Evolutionary conservation across 2,113 vertebrate species (phyloP), one percentile per base, ranked within the genome.

Genomic region (Cairina moschata): DNA sequence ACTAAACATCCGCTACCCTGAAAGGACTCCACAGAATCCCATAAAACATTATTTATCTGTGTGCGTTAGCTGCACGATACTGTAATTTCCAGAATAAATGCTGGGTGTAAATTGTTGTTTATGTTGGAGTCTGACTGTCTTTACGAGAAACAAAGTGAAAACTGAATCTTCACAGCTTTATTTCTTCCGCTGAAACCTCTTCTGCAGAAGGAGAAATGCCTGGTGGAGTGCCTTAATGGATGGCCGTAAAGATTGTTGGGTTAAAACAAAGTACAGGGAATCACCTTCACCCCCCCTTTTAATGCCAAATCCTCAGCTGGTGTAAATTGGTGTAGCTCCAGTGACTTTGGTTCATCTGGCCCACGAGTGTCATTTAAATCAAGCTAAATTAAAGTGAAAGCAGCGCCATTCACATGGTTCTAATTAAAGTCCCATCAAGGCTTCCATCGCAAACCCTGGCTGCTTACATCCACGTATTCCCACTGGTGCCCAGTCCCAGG

Each of bases 61-160:
- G 95, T 67, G 97, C 97, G 97, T 93, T 97, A 98, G 97, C 98
- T 34, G 97, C 98, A 98, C 98, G 98, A 97, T 97, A 97, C 97
- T 98, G 98, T 98, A 96, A 96, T 98, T 98, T 98, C 98, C 98
- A 98, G 98, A 98, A 98, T 97, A 96, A 98, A 98, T 98, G 98
- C 97, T 97, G 98, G 97, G 97, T 94, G 98, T 98, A 98, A 98
- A 98, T 98, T 92, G 96, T 97, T 92, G 96, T 98, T 98, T 98
- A 98, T 98, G 98, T 97, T 97, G 97, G 98, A 98, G 97, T 82
- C 98, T 98, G 98, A 97, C 98, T 90, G 98, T 85, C 98, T 98
- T 98, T 98, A 98, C 93, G 98, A 98, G 98, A 97, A 98, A 97
- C 97, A 97, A 98, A 98, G 97, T 98, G 97, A 97, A 98, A 98